phyloP scores from a whole-genome alignment of 1,140 invertebrate species.

The Drosophila carrolli region DNA sequence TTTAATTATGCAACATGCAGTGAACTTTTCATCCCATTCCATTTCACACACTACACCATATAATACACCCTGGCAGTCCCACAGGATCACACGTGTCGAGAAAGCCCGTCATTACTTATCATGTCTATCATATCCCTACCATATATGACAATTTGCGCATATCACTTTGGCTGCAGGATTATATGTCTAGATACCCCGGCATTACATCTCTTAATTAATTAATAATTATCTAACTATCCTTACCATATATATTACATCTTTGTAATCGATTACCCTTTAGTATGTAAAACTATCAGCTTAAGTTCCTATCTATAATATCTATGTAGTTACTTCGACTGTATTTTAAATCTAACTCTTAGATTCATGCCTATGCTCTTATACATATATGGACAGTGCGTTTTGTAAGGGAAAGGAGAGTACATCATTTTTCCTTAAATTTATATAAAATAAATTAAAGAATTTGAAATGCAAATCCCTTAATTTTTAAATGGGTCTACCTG shows the following conservation, averaged over 20 bases:
- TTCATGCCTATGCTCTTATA: background rate
- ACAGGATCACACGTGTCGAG: background rate
- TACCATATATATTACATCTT: conserved; percentile 2
- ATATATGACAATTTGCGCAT: background rate
- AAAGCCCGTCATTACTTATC: background rate
- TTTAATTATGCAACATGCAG: conserved; percentile 65
- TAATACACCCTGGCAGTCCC: background rate
- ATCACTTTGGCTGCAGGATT: background rate
- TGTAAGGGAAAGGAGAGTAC: background rate
- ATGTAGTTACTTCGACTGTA: conserved; percentile 27
- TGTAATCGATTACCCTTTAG: background rate
- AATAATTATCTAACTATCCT: background rate
- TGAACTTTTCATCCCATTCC: conserved; percentile 49
- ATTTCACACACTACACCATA: background rate
- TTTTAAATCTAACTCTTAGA: background rate
- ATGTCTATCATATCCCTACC: background rate
- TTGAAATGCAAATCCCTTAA: no score
- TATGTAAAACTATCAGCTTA: background rate
- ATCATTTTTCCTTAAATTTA: background rate
- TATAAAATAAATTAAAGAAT: background rate
- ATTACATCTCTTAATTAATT: background rate
- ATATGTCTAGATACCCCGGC: background rate
- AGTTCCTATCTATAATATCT: conserved; percentile 8
- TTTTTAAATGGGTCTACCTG: no score
- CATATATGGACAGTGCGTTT: conserved; percentile 8